phyloP scores from a whole-genome alignment of 2,113 vertebrate genomes.

The Bos indicus region DNA sequence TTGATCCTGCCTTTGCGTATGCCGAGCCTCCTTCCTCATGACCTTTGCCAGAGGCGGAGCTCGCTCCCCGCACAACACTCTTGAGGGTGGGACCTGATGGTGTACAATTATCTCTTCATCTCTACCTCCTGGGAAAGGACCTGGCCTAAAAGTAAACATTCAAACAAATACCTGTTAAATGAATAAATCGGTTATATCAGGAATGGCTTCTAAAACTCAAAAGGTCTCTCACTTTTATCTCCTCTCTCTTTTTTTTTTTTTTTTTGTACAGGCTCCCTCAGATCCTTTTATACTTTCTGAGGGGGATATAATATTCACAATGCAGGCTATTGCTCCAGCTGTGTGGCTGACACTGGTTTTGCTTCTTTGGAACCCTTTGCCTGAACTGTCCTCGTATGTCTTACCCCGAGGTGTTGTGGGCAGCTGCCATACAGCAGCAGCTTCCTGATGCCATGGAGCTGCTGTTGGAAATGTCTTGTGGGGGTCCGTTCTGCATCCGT shows the following conservation, averaged over 20 bases:
- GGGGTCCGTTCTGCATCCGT: neutral
- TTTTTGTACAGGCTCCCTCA: neutral
- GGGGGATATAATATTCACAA: fast-evolving
- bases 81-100: neutral
- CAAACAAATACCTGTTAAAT: neutral
- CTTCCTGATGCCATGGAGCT: neutral
- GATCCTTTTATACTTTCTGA: neutral
- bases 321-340: neutral
- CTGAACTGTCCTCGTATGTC: neutral
- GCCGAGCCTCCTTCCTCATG: no score
- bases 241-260: neutral
- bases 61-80: neutral
- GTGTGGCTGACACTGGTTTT: neutral
- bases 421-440: fast-evolving
- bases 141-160: neutral
- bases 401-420: neutral
- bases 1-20: no score
- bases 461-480: neutral
- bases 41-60: no score
- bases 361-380: neutral
- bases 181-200: neutral
- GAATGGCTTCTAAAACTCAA: neutral
- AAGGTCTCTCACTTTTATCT: neutral
- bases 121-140: neutral
- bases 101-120: neutral